Evolutionary conservation across 1,140 invertebrate genomes (phyloP), one percentile per base, ranked within the genome.

Genomic region (Diorhabda sublineata): DNA sequence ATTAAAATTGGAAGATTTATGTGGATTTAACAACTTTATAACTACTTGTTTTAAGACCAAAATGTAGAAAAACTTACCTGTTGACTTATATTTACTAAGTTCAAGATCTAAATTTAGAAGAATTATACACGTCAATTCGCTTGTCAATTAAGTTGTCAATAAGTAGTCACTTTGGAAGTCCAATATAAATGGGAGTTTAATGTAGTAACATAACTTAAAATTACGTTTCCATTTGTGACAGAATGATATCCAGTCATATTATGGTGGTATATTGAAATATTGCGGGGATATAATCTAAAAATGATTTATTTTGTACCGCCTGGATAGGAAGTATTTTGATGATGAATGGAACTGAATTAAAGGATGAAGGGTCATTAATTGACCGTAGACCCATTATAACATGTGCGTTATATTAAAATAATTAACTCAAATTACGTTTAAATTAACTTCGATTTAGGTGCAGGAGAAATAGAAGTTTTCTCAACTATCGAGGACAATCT

Each of bases 391-490:
- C 75, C 45, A 75, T 77, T 64, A 77, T 77, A 73, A 81, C 76
- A 76, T 78, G 76, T 79, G 77, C 66, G 75, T 77, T 58, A 73
- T 72, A 71, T 63, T 63, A 70, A 45, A 67, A 57, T 44, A 26
- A 26, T n/a, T 61, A 44, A 5, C 59, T 64, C 26, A 41, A 65
- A 61, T 5, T 41, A 62, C 42, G 67, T 69, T 68, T 42, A 70
- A 57, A 47, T 69, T 65, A 52, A 45, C 26, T 56, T 67, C n/a
- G 47, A 66, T 82, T 82, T 74, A 97, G 95, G 92, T 89, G 90
- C 92, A 79, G 96, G 96, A 68, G 93, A 97, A 81, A 88, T 90
- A 80, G 89, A 89, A 68, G 85, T 97, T 67, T 97, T 97, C 83
- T 89, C 89, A 67, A 88, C 87, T n/a, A 83, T 97, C 71, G 90